Percentiles rank a stretch among this genome's conserved stretches.
phyloP scores from a whole-genome alignment of 2,113 vertebrate genomes.

The Psilopogon haemacephalus region DNA sequence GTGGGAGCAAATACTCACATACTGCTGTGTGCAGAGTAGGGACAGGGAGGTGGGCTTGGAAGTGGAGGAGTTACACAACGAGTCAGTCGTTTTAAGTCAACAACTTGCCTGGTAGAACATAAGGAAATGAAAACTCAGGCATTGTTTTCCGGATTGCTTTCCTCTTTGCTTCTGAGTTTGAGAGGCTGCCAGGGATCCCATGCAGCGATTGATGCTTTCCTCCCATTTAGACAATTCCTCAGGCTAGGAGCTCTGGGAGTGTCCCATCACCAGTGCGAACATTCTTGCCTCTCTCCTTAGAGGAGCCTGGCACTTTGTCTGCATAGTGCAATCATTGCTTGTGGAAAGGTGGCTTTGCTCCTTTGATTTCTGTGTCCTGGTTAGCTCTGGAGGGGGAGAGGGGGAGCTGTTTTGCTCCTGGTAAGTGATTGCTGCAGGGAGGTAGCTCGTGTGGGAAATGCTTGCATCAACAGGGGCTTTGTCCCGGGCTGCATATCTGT shows the following conservation, averaged over 20 bases:
- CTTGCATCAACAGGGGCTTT: not conserved
- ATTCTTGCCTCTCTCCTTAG: not conserved
- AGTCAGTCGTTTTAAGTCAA: not conserved
- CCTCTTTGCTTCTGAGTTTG: constrained; percentile 2
- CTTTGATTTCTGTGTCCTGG: not conserved
- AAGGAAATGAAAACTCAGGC: not conserved
- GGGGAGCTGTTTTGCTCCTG: not conserved
- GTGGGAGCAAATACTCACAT: fast-evolving
- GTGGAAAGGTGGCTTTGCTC: not conserved
- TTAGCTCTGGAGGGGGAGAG: not conserved
- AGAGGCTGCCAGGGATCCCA: constrained; percentile 15
- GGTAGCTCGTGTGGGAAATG: not conserved
- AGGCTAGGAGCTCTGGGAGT: not conserved
- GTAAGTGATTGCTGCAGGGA: fast-evolving
- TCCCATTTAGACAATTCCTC: not conserved
- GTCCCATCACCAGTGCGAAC: not conserved
- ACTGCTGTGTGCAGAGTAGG: fast-evolving
- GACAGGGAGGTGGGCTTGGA: not conserved
- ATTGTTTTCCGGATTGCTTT: not conserved
- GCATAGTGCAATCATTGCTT: not conserved
- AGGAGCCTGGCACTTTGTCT: not conserved
- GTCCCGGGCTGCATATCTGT: not conserved
- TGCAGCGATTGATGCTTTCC: not conserved
- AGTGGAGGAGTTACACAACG: fast-evolving
- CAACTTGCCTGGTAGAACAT: not conserved